Conservation (phyloP, 37 sponge, comb jelly and placozoan genomes). For the Mnemiopsis leidyi region DNA sequence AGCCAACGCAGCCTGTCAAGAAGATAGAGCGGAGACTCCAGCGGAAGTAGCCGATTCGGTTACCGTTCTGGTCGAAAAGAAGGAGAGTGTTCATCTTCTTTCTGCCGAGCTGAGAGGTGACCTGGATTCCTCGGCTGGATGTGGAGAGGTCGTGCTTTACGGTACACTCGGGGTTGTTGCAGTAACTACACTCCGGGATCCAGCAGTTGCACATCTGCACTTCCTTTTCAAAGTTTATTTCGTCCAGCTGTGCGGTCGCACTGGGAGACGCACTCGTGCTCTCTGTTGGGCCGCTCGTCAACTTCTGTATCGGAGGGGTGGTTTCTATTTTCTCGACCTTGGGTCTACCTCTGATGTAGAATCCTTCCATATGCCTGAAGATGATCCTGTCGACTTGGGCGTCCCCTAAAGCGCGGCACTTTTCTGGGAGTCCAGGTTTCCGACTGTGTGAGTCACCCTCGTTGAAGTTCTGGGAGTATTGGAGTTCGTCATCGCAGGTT, state of each 20-base stretch:
- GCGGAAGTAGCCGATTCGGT: background rate
- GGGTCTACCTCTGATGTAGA: background rate
- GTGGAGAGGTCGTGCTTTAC: slow-evolving; percentile 17
- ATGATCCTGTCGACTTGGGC: background rate
- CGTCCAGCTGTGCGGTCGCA: background rate
- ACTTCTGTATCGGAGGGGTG: no score
- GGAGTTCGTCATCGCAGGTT: background rate
- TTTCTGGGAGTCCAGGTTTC: background rate
- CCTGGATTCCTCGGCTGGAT: background rate
- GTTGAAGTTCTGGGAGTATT: no score
- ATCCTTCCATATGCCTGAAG: background rate
- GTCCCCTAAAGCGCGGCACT: background rate
- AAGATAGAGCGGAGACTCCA: background rate
- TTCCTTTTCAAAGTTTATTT: background rate
- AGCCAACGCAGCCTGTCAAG: background rate
- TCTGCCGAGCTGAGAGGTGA: background rate
- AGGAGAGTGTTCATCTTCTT: background rate
- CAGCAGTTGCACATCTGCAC: background rate
- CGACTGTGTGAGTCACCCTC: background rate
- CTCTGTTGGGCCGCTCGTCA: no score
- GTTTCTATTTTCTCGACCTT: no score
- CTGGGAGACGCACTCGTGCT: background rate
- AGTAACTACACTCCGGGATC: background rate
- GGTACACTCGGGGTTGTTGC: background rate
- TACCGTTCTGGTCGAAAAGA: background rate